Percentiles rank a stretch among this genome's conserved stretches.
These are phyloP conservation scores for Lordiphosa stackelbergi DNA, from an alignment of 1,140 invertebrate genomes.

Conservation along the genomic window DNA sequence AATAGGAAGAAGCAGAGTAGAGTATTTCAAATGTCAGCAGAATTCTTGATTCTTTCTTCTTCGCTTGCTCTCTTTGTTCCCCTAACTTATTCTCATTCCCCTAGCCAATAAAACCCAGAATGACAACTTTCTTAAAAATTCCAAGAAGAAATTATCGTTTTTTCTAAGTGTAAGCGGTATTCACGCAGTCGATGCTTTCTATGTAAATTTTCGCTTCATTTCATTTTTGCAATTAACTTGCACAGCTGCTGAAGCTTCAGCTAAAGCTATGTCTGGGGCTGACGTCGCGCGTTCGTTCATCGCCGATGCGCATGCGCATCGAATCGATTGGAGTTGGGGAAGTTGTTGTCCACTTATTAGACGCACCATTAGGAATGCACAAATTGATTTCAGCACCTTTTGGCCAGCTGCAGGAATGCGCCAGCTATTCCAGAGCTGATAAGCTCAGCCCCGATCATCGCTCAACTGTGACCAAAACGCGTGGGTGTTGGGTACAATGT, in stretches of 20 bases:
- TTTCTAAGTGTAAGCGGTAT: neutral
- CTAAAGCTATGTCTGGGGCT: too few species aligned
- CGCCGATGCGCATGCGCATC: constrained; percentile 20
- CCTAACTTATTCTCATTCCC: too few species aligned
- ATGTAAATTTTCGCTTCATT: neutral
- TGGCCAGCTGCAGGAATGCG: constrained; percentile 33
- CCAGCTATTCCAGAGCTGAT: constrained; percentile 18
- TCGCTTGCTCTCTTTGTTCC: too few species aligned
- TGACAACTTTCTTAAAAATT: too few species aligned
- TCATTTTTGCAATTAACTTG: constrained; percentile 31
- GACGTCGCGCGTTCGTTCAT: constrained; percentile 4
- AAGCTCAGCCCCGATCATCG: neutral
- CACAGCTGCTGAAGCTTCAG: constrained; percentile 33
- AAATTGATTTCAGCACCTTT: constrained; percentile 46
- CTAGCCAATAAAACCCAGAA: too few species aligned
- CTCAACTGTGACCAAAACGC: constrained; percentile 7
- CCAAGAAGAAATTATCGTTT: neutral
- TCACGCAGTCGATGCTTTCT: neutral
- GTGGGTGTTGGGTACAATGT: constrained; percentile 10
- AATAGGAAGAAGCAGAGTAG: too few species aligned
- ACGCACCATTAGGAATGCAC: constrained; percentile 35
- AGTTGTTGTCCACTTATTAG: constrained; percentile 18
- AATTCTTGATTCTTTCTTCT: too few species aligned
- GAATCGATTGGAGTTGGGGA: constrained; percentile 25
- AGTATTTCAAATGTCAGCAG: too few species aligned